phyloP scores from a whole-genome alignment of 2,888 invertebrate species.

The Aromia moschata region DNA sequence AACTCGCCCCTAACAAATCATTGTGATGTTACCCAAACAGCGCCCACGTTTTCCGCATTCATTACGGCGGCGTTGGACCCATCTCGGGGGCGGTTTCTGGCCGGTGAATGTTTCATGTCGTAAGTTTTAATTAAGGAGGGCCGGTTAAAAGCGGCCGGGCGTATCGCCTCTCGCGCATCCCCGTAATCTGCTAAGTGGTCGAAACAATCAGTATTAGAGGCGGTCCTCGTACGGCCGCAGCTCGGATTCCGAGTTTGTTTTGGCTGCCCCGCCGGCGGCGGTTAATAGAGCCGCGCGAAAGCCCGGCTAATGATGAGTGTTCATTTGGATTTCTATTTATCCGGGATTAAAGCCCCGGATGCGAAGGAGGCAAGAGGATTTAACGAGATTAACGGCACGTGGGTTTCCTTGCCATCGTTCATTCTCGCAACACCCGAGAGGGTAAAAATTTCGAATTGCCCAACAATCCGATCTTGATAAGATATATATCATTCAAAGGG shows the following conservation, averaged over 20 bases:
- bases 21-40: too few relatives aligned
- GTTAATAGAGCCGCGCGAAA: constrained; percentile 37
- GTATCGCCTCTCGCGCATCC: constrained; percentile 23
- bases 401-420: constrained; percentile 31
- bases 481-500: too few relatives aligned
- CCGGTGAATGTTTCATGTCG: background rate
- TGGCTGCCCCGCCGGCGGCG: constrained; percentile 25
- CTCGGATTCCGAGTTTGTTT: constrained; percentile 23
- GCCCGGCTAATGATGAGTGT: constrained; percentile 34
- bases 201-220: constrained; percentile 41
- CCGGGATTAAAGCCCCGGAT: constrained; percentile 27
- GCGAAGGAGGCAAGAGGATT: too few relatives aligned
- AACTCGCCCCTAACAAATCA: too few relatives aligned
- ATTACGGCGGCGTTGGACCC: too few relatives aligned
- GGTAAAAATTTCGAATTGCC: too few relatives aligned
- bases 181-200: constrained; percentile 42
- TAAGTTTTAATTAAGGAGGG: constrained; percentile 43
- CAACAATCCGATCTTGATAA: too few relatives aligned
- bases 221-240: constrained; percentile 30
- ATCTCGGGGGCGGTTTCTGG: background rate
- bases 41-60: too few relatives aligned
- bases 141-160: constrained; percentile 23
- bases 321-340: constrained; percentile 39
- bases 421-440: too few relatives aligned
- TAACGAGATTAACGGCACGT: constrained; percentile 33